These are phyloP conservation scores for Symphodus melops DNA, from an alignment of 2,113 vertebrate genomes.

Conservation along the genomic window DNA sequence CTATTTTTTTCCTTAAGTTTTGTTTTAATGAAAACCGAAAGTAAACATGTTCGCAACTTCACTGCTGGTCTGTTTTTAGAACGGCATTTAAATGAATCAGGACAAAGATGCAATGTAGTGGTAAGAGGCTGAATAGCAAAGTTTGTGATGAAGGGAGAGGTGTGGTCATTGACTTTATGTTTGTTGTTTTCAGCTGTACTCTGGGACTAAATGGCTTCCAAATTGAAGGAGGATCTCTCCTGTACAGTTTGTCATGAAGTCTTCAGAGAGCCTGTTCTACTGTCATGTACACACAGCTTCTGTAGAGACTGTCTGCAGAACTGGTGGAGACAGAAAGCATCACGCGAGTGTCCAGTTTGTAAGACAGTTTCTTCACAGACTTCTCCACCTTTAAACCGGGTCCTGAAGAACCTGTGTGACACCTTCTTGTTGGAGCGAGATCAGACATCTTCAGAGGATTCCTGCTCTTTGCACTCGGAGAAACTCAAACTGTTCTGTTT, in stretches of 20 bases:
- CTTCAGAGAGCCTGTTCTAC: constrained; percentile 3
- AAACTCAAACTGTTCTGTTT: constrained; percentile 22
- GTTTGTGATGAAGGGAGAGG: not conserved
- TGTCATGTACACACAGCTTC: constrained; percentile 2
- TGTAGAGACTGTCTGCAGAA: not conserved
- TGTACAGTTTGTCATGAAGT: constrained; percentile 20
- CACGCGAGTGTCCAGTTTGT: not conserved
- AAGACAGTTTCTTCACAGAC: not conserved
- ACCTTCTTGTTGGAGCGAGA: not conserved
- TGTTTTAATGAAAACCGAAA: too few relatives aligned
- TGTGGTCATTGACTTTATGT: constrained; percentile 4
- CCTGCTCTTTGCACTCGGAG: constrained; percentile 6
- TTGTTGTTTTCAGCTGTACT: constrained; percentile 21
- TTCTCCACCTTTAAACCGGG: not conserved
- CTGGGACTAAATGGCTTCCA: constrained; percentile 1
- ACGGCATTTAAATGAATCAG: too few relatives aligned
- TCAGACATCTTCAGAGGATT: not conserved
- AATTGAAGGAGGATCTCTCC: constrained; percentile 14
- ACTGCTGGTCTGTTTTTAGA: too few relatives aligned
- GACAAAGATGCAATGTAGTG: too few relatives aligned
- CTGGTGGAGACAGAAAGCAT: not conserved
- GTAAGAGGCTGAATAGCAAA: too few relatives aligned
- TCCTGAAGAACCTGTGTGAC: constrained; percentile 17
- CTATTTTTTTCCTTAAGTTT: too few relatives aligned
- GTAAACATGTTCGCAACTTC: too few relatives aligned